Evolutionary conservation across 1,140 invertebrate species (phyloP).

Genomic region (Lethocerus indicus): DNA sequence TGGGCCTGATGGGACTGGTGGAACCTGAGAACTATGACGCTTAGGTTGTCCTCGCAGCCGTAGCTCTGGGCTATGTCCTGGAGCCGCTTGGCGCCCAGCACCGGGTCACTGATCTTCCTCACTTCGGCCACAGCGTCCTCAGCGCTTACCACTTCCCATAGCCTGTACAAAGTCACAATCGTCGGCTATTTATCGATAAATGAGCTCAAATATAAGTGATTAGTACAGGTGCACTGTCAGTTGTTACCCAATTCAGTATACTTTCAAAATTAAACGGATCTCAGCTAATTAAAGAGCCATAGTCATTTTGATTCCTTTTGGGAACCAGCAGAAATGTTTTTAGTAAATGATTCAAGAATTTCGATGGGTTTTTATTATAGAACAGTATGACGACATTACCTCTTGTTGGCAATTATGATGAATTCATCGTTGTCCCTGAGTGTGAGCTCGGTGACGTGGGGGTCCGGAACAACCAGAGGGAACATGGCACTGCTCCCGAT

Average conservation of each 20-base stretch:
- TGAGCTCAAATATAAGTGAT: too few relatives aligned
- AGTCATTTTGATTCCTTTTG: too few relatives aligned
- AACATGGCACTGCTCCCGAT: constrained; percentile 43
- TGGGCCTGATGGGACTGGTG: constrained; percentile 45
- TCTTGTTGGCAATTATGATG: constrained; percentile 58
- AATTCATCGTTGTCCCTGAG: constrained; percentile 67
- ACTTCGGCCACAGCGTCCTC: constrained; percentile 58
- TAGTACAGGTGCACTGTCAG: too few relatives aligned
- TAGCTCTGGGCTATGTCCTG: constrained; percentile 69
- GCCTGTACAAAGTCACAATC: constrained; percentile 22
- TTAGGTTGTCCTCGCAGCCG: constrained; percentile 61
- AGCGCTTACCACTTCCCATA: constrained; percentile 59
- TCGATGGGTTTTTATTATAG: too few relatives aligned
- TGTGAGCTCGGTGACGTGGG: constrained; percentile 49
- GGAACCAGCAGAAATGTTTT: too few relatives aligned
- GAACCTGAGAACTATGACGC: constrained; percentile 57
- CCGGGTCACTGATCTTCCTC: constrained; percentile 50
- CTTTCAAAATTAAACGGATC: too few relatives aligned
- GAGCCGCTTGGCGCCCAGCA: constrained; percentile 58
- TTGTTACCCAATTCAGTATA: too few relatives aligned
- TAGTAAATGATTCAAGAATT: too few relatives aligned
- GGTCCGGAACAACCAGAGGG: constrained; percentile 50
- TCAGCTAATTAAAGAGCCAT: too few relatives aligned
- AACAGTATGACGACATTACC: too few relatives aligned
- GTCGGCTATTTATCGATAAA: too few relatives aligned